Evolutionary conservation across 2,113 vertebrate genomes (phyloP), one percentile per base, ranked within the genome.

Genomic region (Megaceryle maxima): DNA sequence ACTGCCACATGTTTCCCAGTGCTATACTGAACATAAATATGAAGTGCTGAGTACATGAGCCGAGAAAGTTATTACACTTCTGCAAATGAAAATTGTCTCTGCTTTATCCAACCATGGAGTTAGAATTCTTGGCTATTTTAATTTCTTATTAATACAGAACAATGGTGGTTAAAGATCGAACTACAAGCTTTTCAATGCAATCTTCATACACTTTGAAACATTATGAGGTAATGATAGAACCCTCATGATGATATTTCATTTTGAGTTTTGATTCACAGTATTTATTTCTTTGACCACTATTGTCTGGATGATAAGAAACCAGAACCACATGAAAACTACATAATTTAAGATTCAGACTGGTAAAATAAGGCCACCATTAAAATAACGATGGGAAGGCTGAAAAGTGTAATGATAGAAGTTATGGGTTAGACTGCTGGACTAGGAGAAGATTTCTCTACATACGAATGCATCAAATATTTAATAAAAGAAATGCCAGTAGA

Each of bases 181-280:
- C 66, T 11, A 44, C 44, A 84, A 72, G 53, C 67, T 84, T 79
- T 25, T 37, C 67, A 79, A 4, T 90, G 67, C 43, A 68, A 37
- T 75, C 59, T 77, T 79, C 67, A 44, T 43, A 17, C 35, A 21
- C 72, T 72, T 92, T 39, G 63, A 67, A 90, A 92, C 60, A 67
- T 64, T 67, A 66, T 72, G 56, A 83, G 66, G 63, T 26, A 19
- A 24, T 25, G 77, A 3, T 10, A 83, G 81, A 63, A 22, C 21
- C 48, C 33, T 21, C 31, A 60, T 33, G 48, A 88, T 80, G 56
- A 67, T 15, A 53, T 53, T 87, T 68, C 66, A 59, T 35, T 41
- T 44, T 31, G 9, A 60, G 90, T 95, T 96, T 93, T 83, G 88
- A 96, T 35, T 85, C 80, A 85, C 66, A 53, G 14, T 51, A 72